Conservation (phyloP, 2,797 vertebrate species). For the Chiloscyllium punctatum region DNA sequence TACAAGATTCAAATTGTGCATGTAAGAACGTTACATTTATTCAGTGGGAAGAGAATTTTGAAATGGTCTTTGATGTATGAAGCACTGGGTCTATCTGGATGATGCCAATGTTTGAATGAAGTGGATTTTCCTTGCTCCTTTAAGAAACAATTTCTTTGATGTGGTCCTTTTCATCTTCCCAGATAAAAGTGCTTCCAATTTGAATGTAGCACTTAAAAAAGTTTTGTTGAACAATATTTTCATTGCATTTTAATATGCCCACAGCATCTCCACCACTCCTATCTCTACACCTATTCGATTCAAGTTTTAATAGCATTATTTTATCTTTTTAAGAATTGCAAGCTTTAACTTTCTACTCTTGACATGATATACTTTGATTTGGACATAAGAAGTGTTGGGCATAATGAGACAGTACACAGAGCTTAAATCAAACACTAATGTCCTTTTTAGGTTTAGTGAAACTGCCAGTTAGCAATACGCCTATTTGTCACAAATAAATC, state of each 20-base stretch:
- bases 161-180: neutral
- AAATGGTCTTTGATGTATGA: neutral
- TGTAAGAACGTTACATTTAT: neutral
- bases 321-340: neutral
- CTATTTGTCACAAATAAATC: too few relatives aligned
- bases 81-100: neutral
- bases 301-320: neutral
- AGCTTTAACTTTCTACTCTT: neutral
- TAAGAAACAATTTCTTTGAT: conserved; percentile 15
- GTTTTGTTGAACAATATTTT: neutral
- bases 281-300: neutral
- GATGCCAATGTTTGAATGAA: neutral
- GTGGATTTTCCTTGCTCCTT: neutral
- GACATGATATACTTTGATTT: too few relatives aligned
- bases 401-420: too few relatives aligned
- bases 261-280: neutral
- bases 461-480: too few relatives aligned
- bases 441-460: too few relatives aligned
- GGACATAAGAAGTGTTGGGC: too few relatives aligned
- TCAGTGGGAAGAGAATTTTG: neutral
- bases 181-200: neutral
- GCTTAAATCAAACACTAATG: too few relatives aligned
- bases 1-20: neutral
- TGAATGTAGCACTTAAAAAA: neutral
- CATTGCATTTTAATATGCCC: neutral